Conservation (phyloP, 2,797 vertebrate species). For the Pangasius macronema region DNA sequence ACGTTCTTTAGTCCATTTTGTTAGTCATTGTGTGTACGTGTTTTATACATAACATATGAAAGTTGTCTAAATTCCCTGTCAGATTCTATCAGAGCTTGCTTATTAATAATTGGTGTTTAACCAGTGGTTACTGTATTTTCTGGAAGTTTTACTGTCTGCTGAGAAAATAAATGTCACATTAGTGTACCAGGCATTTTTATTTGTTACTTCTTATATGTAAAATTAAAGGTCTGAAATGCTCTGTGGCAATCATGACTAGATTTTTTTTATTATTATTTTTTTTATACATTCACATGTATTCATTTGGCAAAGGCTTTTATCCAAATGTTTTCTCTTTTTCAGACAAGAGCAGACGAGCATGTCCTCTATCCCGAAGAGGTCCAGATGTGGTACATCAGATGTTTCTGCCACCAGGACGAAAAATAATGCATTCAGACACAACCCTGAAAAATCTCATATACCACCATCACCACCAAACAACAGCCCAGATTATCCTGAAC, state of each 20-base stretch:
- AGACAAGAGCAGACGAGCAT: constrained; percentile 39
- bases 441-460: constrained; percentile 15
- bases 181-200: neutral
- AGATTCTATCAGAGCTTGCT: neutral
- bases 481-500: constrained; percentile 4
- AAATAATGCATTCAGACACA: neutral
- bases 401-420: neutral
- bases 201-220: neutral
- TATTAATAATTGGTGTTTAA: neutral
- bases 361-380: constrained; percentile 43
- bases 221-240: neutral
- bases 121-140: neutral
- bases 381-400: constrained; percentile 28
- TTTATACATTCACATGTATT: neutral
- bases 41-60: neutral
- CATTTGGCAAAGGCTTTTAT: neutral
- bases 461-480: neutral
- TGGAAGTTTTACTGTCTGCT: neutral
- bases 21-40: neutral
- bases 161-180: neutral
- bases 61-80: neutral
- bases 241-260: neutral
- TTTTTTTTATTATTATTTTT: no score
- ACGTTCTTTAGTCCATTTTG: neutral
- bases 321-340: constrained; percentile 13